phyloP scores from a whole-genome alignment of 2,113 vertebrate species.

The Malurus melanocephalus region DNA sequence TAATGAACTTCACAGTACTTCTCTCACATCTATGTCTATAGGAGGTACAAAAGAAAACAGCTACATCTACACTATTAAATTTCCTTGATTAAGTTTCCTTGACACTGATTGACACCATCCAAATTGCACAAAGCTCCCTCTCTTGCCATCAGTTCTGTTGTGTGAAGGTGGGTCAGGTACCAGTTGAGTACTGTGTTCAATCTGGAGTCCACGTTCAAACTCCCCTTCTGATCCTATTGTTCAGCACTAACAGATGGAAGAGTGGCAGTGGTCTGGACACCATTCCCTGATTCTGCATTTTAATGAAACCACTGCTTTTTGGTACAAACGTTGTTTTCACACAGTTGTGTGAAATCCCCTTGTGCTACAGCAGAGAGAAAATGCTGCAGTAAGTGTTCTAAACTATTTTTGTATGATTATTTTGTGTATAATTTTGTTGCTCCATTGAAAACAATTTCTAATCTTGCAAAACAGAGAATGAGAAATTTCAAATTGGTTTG shows the following conservation, averaged over 20 bases:
- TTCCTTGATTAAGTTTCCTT: neutral
- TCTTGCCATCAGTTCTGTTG: neutral
- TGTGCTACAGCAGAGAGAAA: neutral
- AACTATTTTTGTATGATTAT: neutral
- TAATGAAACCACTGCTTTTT: neutral
- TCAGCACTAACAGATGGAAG: neutral
- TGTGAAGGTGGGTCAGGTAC: neutral
- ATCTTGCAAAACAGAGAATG: neutral
- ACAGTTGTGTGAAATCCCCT: neutral
- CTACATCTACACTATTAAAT: neutral
- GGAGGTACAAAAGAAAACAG: neutral
- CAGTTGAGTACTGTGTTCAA: neutral
- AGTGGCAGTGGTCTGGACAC: neutral
- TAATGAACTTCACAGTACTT: neutral
- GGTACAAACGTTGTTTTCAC: neutral
- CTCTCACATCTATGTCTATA: neutral
- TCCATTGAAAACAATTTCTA: neutral
- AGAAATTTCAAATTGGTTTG: neutral
- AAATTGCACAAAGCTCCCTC: fast-evolving
- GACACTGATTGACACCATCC: neutral
- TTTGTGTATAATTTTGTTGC: neutral
- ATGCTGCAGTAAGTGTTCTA: neutral
- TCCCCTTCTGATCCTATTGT: neutral
- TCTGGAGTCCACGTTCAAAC: neutral
- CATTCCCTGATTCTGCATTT: neutral